These are phyloP conservation scores for Chaetodon auriga DNA, from an alignment of 2,113 vertebrate genomes.

Conservation along the genomic window DNA sequence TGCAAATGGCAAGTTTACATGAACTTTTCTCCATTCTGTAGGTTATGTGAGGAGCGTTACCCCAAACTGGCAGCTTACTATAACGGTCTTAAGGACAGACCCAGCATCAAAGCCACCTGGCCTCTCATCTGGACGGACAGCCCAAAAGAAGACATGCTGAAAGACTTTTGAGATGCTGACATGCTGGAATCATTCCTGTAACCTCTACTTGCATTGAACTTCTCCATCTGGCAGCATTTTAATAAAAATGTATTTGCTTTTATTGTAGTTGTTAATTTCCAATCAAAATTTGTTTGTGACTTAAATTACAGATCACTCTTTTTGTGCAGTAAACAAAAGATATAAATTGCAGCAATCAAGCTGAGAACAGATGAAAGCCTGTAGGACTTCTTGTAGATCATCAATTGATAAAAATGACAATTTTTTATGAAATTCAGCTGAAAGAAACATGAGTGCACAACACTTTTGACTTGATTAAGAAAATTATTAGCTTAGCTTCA, in stretches of 20 bases:
- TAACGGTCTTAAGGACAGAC: slow-evolving; percentile 70
- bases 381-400: too few relatives aligned
- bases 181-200: background rate
- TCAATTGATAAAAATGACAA: too few relatives aligned
- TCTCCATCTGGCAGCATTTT: background rate
- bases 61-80: slow-evolving; percentile 79
- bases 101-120: slow-evolving; percentile 79
- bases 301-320: background rate
- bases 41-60: slow-evolving; percentile 70
- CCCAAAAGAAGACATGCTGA: slow-evolving; percentile 50
- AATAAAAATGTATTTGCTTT: background rate
- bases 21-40: slow-evolving; percentile 33
- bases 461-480: too few relatives aligned
- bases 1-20: background rate
- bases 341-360: too few relatives aligned
- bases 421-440: too few relatives aligned
- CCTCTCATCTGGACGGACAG: slow-evolving; percentile 75
- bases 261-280: background rate
- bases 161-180: slow-evolving; percentile 67
- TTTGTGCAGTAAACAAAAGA: slow-evolving; percentile 26
- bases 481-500: too few relatives aligned
- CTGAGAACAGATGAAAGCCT: too few relatives aligned
- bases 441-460: too few relatives aligned
- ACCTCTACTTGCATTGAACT: slow-evolving; percentile 31
- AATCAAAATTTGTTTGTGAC: background rate